A percentile compares a stretch with the other conserved stretches of the same genome.
These are phyloP conservation scores for Pristionchus mayeri DNA, from an alignment of 2,888 invertebrate species.

Conservation along the genomic window DNA sequence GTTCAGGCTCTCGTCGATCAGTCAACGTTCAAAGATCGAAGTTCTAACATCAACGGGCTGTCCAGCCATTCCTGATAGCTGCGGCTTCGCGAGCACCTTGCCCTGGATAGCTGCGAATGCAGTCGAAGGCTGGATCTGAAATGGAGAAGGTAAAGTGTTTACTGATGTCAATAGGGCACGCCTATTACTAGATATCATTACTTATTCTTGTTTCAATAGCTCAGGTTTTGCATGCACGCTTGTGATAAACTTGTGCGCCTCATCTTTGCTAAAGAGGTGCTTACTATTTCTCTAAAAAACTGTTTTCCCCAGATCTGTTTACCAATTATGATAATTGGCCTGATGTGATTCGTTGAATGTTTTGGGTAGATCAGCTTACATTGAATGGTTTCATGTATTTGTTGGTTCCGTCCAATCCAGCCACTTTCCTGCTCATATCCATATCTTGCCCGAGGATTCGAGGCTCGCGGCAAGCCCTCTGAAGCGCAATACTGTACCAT, in stretches of 20 bases:
- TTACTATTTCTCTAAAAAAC: too few species aligned
- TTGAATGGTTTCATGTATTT: background rate
- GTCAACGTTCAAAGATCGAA: background rate
- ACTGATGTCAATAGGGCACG: too few species aligned
- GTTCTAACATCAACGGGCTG: background rate
- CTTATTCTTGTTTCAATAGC: too few species aligned
- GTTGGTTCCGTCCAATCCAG: background rate
- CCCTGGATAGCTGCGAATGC: background rate
- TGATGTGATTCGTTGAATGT: too few species aligned
- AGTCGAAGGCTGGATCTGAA: background rate
- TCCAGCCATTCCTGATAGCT: background rate
- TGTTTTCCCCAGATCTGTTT: too few species aligned
- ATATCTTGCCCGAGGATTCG: background rate
- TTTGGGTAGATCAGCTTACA: too few species aligned
- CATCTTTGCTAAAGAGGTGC: too few species aligned
- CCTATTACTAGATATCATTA: too few species aligned
- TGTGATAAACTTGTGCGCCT: too few species aligned
- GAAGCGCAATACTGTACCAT: background rate
- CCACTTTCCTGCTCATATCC: background rate
- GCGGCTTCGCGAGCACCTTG: background rate
- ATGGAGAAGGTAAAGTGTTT: too few species aligned
- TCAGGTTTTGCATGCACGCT: too few species aligned
- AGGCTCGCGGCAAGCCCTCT: constrained; percentile 17
- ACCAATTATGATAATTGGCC: too few species aligned
- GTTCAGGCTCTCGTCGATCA: background rate